phyloP scores from a whole-genome alignment of 2,797 vertebrate genomes.

The Silurus aristotelis region DNA sequence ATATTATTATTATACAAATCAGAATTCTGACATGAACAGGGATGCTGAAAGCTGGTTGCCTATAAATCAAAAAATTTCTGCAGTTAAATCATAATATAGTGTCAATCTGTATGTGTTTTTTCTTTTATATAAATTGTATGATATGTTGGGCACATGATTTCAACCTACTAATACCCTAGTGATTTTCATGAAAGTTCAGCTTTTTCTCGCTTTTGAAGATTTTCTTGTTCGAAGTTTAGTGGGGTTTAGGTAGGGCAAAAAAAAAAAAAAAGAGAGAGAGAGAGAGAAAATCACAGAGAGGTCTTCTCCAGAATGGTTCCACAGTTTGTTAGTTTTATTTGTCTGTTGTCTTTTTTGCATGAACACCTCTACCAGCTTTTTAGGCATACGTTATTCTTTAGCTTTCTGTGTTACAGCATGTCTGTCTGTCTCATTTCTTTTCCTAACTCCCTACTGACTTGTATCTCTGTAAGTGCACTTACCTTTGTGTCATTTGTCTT shows the following conservation, averaged over 20 bases:
- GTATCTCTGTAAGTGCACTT: not conserved
- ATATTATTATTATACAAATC: no score
- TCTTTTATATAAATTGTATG: not conserved
- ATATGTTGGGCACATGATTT: not conserved
- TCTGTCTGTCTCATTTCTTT: not conserved
- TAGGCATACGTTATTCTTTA: not conserved
- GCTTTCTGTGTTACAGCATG: constrained; percentile 9
- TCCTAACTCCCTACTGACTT: constrained; percentile 21
- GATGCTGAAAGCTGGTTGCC: no score
- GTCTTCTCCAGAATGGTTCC: not conserved
- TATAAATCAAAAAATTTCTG: no score
- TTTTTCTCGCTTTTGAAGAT: not conserved
- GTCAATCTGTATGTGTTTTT: not conserved
- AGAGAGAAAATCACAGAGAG: not conserved
- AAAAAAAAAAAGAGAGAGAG: not conserved
- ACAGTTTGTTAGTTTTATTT: not conserved
- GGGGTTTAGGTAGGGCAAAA: not conserved
- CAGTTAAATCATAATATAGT: no score
- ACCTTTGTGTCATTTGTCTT: not conserved
- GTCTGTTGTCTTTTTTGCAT: not conserved
- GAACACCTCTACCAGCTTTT: not conserved
- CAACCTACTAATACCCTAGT: not conserved
- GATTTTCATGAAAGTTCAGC: not conserved
- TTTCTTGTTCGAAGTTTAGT: not conserved
- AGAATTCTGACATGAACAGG: no score